These are phyloP conservation scores for Sebastes kiyomatsui DNA, from an alignment of 2,797 vertebrate species.

Conservation along the genomic window DNA sequence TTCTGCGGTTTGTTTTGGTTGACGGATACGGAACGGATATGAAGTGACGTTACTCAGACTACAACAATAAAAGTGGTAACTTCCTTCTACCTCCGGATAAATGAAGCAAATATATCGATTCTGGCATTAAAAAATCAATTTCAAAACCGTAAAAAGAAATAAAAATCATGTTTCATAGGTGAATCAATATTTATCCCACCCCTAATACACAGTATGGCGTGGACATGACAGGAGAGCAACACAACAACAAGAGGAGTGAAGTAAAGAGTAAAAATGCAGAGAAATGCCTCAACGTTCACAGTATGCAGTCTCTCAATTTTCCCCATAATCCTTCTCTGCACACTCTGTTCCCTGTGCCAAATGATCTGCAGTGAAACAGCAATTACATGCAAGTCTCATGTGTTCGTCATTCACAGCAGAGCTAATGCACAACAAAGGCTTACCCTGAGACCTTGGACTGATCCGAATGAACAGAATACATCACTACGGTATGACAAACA, in stretches of 20 bases:
- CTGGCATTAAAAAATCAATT: too few species aligned
- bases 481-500: not conserved
- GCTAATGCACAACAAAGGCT: not conserved
- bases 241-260: too few species aligned
- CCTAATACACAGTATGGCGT: too few species aligned
- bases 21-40: too few species aligned
- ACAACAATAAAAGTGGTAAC: too few species aligned
- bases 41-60: too few species aligned
- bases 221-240: not conserved
- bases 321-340: not conserved
- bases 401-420: not conserved
- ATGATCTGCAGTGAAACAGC: not conserved
- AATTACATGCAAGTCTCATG: not conserved
- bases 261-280: not conserved
- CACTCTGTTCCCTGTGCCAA: not conserved
- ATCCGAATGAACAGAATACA: not conserved
- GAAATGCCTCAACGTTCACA: not conserved
- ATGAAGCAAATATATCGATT: too few species aligned
- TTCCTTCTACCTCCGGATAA: too few species aligned
- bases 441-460: not conserved
- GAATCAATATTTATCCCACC: too few species aligned
- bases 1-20: too few species aligned
- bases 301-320: not conserved
- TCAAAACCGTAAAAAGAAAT: too few species aligned
- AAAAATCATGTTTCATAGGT: too few species aligned